Conservation (phyloP, 2,113 vertebrate genomes). For the Sciurus niger region DNA sequence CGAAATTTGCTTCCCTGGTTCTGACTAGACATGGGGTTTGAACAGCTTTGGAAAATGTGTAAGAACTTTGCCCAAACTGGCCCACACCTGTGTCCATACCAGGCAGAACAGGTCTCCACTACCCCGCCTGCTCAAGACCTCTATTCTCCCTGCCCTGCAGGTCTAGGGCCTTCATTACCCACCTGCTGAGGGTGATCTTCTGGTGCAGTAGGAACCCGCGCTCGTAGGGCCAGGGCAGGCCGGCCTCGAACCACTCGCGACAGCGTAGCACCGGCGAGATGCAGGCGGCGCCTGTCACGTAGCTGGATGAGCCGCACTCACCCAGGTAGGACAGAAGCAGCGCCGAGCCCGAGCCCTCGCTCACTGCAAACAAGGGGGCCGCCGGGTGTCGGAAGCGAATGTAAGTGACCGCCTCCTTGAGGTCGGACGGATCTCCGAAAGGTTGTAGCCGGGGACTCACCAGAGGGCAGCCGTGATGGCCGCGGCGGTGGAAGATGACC, state of each 20-base stretch:
- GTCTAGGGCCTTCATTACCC: slow-evolving; percentile 64
- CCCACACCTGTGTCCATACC: not conserved
- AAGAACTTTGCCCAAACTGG: not conserved
- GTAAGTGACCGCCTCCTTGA: slow-evolving; percentile 92
- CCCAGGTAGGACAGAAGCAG: slow-evolving; percentile 94
- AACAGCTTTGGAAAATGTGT: not conserved
- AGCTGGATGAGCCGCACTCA: slow-evolving; percentile 93
- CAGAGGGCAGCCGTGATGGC: slow-evolving; percentile 90
- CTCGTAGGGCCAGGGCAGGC: slow-evolving; percentile 90
- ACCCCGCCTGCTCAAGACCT: not conserved
- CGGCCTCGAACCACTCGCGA: slow-evolving; percentile 92
- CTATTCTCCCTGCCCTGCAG: accelerated
- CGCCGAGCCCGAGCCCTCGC: slow-evolving; percentile 94
- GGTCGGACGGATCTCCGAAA: slow-evolving; percentile 92
- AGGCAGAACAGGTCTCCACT: not conserved
- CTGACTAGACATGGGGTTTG: not conserved
- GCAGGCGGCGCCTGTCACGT: slow-evolving; percentile 91
- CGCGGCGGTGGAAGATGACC: slow-evolving; percentile 91
- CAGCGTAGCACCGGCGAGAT: slow-evolving; percentile 93
- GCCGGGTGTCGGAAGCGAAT: slow-evolving; percentile 90
- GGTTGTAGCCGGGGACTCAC: slow-evolving; percentile 88
- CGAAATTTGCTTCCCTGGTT: not conserved
- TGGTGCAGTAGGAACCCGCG: slow-evolving; percentile 90
- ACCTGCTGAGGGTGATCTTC: slow-evolving; percentile 93
- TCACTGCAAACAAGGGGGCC: slow-evolving; percentile 90